Conservation (phyloP, 2,888 invertebrate genomes). For the Apodemia zela region DNA sequence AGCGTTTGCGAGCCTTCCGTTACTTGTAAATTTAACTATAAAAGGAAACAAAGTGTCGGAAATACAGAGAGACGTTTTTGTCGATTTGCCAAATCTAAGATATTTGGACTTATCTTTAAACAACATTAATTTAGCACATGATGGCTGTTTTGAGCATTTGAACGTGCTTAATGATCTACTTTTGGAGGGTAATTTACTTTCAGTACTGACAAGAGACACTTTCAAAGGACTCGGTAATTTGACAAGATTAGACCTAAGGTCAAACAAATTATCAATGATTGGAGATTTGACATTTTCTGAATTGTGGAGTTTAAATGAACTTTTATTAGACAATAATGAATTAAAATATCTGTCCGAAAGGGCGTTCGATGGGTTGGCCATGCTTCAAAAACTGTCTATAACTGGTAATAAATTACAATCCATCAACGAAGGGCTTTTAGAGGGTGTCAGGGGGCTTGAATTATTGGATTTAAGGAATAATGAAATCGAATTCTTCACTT, state of each 20-base stretch:
- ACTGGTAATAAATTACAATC: slow-evolving; percentile 88
- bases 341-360: slow-evolving; percentile 87
- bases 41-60: slow-evolving; percentile 89
- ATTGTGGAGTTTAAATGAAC: slow-evolving; percentile 86
- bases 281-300: slow-evolving; percentile 90
- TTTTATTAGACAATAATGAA: slow-evolving; percentile 85
- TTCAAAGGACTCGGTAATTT: slow-evolving; percentile 88
- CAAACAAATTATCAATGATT: slow-evolving; percentile 88
- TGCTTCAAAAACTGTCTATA: slow-evolving; percentile 86
- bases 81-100: slow-evolving; percentile 85
- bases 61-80: slow-evolving; percentile 87
- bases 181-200: slow-evolving; percentile 87
- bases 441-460: slow-evolving; percentile 86
- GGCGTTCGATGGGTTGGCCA: slow-evolving; percentile 87
- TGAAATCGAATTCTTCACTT: slow-evolving; percentile 86
- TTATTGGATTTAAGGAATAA: slow-evolving; percentile 90
- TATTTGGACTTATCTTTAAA: slow-evolving; percentile 92
- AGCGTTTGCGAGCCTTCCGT: slow-evolving; percentile 86
- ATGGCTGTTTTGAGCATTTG: slow-evolving; percentile 89
- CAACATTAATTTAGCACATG: slow-evolving; percentile 90
- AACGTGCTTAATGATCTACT: slow-evolving; percentile 88
- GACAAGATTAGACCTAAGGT: slow-evolving; percentile 86
- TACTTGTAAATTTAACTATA: slow-evolving; percentile 85
- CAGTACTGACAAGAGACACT: slow-evolving; percentile 87
- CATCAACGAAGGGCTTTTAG: slow-evolving; percentile 86